Percentiles rank a stretch among this genome's conserved stretches.
Evolutionary conservation across 2,113 vertebrate species (phyloP).

Genomic region (Accipiter cooperii): DNA sequence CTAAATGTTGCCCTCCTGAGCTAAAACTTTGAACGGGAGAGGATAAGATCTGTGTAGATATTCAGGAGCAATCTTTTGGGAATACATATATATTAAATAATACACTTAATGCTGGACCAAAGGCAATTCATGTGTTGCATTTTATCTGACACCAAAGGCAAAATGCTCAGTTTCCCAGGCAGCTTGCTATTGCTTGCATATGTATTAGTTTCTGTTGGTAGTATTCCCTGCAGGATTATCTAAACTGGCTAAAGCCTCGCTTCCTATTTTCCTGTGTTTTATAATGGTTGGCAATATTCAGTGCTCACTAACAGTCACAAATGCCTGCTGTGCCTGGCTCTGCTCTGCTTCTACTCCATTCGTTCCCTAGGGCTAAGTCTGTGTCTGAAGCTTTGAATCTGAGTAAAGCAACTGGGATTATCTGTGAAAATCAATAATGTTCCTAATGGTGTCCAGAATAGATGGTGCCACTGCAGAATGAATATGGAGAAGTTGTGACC

Average conservation of each 20-base stretch:
- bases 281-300: background rate
- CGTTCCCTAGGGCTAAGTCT: background rate
- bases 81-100: background rate
- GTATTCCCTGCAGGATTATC: background rate
- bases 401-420: background rate
- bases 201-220: background rate
- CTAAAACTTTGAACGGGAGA: background rate
- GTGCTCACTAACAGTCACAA: background rate
- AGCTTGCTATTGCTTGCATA: conserved; percentile 6
- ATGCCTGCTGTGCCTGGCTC: background rate
- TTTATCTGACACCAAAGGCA: background rate
- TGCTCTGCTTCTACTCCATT: background rate
- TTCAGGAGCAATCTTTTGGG: background rate
- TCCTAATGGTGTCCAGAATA: background rate
- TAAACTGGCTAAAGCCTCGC: background rate
- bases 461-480: background rate
- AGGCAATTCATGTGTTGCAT: background rate
- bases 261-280: background rate
- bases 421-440: background rate
- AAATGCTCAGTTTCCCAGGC: background rate
- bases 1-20: background rate
- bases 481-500: background rate
- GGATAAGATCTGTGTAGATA: background rate
- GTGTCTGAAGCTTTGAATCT: background rate
- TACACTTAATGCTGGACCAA: background rate